Percentiles rank a stretch among this genome's conserved stretches.
Evolutionary conservation across 2,888 invertebrate genomes (phyloP).

Genomic region (Orchesellides sinensis): DNA sequence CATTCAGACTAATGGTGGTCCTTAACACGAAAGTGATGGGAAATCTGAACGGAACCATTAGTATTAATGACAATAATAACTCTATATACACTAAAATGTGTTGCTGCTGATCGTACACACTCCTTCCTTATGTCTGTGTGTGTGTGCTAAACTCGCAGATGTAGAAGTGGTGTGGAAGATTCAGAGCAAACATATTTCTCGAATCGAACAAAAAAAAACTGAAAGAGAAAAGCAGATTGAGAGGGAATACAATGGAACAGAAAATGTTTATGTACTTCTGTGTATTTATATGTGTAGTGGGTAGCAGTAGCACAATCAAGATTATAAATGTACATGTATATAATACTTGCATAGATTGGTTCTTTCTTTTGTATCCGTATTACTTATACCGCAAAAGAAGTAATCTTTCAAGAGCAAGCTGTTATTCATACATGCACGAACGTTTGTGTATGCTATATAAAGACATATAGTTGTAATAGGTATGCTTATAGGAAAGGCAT

Average conservation of each 20-base stretch:
- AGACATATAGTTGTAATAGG: not conserved
- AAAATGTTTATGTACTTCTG: slow-evolving; percentile 30
- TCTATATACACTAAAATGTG: slow-evolving; percentile 64
- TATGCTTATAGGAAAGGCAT: not conserved
- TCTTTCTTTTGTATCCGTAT: too few relatives aligned
- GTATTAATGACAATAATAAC: slow-evolving; percentile 69
- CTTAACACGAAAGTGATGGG: slow-evolving; percentile 68
- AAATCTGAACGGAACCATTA: slow-evolving; percentile 69
- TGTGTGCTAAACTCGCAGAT: not conserved
- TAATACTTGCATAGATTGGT: too few relatives aligned
- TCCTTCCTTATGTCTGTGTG: not conserved
- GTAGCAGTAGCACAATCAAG: too few relatives aligned
- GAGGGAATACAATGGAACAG: slow-evolving; percentile 39
- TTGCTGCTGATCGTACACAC: slow-evolving; percentile 19
- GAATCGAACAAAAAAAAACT: slow-evolving; percentile 41
- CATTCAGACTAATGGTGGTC: slow-evolving; percentile 66
- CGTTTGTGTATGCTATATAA: not conserved
- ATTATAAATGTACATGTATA: too few relatives aligned
- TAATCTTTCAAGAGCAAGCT: too few relatives aligned
- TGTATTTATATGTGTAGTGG: too few relatives aligned
- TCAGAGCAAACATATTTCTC: slow-evolving; percentile 51
- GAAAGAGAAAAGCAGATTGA: slow-evolving; percentile 42
- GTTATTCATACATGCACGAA: not conserved
- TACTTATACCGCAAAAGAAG: too few relatives aligned
- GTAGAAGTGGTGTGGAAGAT: not conserved